Evolutionary conservation across 2,113 vertebrate species (phyloP).

Genomic region (Lutjanus erythropterus): DNA sequence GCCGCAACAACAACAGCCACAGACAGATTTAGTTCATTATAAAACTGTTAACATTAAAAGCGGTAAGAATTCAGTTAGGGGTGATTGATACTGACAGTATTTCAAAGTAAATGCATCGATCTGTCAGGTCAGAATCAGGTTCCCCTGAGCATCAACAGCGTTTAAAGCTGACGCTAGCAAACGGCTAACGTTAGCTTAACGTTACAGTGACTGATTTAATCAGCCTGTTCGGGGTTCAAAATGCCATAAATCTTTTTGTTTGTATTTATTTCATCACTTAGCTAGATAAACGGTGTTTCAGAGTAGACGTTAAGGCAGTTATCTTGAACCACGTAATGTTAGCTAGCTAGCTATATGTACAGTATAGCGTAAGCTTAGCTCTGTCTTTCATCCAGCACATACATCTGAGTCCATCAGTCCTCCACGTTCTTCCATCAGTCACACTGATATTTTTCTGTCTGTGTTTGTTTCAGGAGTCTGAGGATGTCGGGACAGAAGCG

Average conservation of each 20-base stretch:
- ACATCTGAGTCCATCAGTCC: background rate
- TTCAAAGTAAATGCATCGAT: background rate
- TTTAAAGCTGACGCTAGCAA: conserved; percentile 48
- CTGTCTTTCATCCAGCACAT: background rate
- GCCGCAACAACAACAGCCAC: conserved; percentile 78
- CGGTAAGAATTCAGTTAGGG: conserved; percentile 50
- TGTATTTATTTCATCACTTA: background rate
- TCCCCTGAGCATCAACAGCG: background rate
- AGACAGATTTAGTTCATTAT: conserved; percentile 35
- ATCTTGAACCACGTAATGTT: background rate
- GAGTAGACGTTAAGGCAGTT: background rate
- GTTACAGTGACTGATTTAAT: conserved; percentile 6
- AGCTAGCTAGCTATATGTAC: background rate
- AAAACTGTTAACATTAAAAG: conserved; percentile 14
- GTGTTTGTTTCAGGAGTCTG: conserved; percentile 39
- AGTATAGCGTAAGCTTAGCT: background rate
- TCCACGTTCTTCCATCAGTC: background rate
- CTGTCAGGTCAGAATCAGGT: background rate
- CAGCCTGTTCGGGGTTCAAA: background rate
- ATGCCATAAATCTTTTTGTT: background rate
- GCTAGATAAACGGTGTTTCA: background rate
- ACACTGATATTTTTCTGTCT: background rate
- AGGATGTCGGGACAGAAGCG: conserved; percentile 95
- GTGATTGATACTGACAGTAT: background rate
- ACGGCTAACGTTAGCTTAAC: conserved; percentile 55